Conservation (phyloP, 2,113 vertebrate species). For the Macaca mulatta region DNA sequence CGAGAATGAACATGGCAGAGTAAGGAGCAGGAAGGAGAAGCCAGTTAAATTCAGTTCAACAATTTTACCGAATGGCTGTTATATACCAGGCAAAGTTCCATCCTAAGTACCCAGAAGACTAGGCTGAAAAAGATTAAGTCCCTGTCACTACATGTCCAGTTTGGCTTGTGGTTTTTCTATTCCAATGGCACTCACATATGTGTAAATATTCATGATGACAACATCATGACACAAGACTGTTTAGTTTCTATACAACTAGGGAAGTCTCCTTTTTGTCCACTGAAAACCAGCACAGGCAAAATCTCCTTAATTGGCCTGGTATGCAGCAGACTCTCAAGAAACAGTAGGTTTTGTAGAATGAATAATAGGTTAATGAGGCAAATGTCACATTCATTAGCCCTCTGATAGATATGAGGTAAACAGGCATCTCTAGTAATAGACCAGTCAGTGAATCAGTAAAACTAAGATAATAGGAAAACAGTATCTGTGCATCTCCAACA, state of each 20-base stretch:
- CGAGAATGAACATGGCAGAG: not conserved
- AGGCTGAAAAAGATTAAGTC: not conserved
- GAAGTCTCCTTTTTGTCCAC: not conserved
- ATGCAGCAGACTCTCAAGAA: not conserved
- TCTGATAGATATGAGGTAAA: not conserved
- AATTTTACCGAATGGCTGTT: not conserved
- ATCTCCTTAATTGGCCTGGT: not conserved
- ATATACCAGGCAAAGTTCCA: not conserved
- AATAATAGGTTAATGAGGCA: slow-evolving; percentile 38
- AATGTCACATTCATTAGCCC: not conserved
- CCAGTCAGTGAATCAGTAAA: not conserved
- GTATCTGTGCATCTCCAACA: not conserved
- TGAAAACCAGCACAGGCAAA: not conserved
- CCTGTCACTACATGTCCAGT: not conserved
- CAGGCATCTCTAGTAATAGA: not conserved
- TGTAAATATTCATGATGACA: not conserved
- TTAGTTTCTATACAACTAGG: not conserved
- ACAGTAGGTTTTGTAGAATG: not conserved
- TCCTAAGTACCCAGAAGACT: not conserved
- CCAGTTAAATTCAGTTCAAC: not conserved
- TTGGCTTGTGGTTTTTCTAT: too few species aligned
- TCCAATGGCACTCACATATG: too few species aligned
- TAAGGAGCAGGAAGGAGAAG: not conserved
- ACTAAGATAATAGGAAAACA: not conserved
- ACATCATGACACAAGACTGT: not conserved